A percentile compares a stretch with the other conserved stretches of the same genome.
Evolutionary conservation across 2,113 vertebrate genomes (phyloP).

Genomic region (Sceloporus undulatus): DNA sequence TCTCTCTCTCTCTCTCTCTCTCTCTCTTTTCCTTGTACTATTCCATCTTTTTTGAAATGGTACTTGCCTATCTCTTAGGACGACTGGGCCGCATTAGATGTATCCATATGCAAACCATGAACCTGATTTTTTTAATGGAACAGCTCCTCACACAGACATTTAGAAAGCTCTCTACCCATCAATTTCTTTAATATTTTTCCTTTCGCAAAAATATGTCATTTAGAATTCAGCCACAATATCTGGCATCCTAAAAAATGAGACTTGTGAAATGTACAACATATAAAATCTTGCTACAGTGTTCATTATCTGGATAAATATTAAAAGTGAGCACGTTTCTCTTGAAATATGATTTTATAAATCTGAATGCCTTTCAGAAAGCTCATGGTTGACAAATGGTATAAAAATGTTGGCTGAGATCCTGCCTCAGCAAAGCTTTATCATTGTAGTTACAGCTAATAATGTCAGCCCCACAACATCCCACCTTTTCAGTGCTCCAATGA

Average conservation of each 20-base stretch:
- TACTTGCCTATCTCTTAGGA: neutral
- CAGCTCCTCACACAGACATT: no score
- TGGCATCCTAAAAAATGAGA: neutral
- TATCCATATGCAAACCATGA: neutral
- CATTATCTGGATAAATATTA: neutral
- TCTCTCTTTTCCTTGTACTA: neutral
- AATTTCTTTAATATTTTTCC: no score
- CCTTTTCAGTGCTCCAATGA: no score
- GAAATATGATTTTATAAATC: slow-evolving; percentile 9
- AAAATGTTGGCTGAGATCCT: neutral
- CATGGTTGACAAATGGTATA: neutral
- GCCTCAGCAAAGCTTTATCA: no score
- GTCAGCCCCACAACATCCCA: no score
- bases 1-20: neutral
- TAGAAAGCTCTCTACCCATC: no score
- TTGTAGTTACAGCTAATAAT: no score
- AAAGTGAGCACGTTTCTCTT: neutral
- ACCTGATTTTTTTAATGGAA: neutral
- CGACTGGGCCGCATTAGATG: neutral
- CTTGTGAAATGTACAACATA: neutral
- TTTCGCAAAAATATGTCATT: neutral
- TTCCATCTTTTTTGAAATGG: neutral
- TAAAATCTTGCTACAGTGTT: neutral
- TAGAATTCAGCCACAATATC: neutral
- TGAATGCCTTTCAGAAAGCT: neutral